These are phyloP conservation scores for Pteropus alecto DNA, from an alignment of 2,113 vertebrate species.

Conservation along the genomic window DNA sequence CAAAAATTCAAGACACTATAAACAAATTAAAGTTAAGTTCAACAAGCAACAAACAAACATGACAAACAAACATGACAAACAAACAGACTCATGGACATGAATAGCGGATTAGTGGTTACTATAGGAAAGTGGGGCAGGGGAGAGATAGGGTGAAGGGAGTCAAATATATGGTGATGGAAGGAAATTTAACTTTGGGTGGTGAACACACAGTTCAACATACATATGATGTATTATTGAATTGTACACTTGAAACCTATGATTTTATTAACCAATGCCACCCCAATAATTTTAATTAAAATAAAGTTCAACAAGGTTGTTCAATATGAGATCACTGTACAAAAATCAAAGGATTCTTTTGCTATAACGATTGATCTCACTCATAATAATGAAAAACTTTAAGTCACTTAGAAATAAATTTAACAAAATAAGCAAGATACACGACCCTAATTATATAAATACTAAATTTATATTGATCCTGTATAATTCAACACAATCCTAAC, in stretches of 20 bases:
- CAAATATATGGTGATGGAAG: too few species aligned
- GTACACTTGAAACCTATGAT: too few species aligned
- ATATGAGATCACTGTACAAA: neutral
- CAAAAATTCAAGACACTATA: neutral
- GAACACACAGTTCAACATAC: too few species aligned
- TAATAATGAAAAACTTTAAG: neutral
- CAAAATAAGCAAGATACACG: neutral
- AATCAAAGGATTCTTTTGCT: neutral
- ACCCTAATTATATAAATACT: neutral
- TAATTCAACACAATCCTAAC: neutral
- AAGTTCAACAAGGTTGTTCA: neutral
- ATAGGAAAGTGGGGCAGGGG: too few species aligned
- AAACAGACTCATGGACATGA: too few species aligned
- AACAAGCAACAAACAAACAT: neutral
- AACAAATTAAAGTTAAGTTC: neutral
- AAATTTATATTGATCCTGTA: neutral
- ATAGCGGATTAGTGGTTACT: too few species aligned
- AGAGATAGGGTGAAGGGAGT: too few species aligned
- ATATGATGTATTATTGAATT: too few species aligned
- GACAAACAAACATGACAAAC: too few species aligned
- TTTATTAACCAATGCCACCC: too few species aligned
- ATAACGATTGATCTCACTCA: neutral
- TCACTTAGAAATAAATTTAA: neutral
- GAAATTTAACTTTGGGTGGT: too few species aligned
- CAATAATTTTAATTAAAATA: neutral